Base-by-base conservation (phyloP, 2,888 invertebrate species). In the Hecatera dysodea region DNA sequence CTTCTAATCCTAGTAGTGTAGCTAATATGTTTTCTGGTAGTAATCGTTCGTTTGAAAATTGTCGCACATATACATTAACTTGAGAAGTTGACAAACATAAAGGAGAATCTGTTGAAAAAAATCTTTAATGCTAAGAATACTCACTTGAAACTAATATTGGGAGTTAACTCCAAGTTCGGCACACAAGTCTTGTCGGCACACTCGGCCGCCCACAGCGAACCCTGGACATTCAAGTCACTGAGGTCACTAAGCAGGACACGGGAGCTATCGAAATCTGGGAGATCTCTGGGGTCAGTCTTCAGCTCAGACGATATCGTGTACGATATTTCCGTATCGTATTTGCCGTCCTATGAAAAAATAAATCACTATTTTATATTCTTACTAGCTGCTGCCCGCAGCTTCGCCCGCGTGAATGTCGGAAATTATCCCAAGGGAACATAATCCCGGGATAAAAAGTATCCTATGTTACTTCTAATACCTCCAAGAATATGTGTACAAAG, bases 221-320 rank as follows among this genome's bases (percentile, higher is more conserved):
- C 81, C 0, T 33, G n/a, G 0, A 68, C 2, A 0, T 19, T 22
- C 7, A 90, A 59, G 0, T 19, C 6, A 57, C 91, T 92, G 2
- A 27, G 44, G 12, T 88, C 87, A 61, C 89, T 90, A 2, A 93
- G 60, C 0, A 87, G 50, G 0, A 90, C 90, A 19, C 77, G 84
- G 0, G 66, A 44, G 0, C 68, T 44, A 0, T 86, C 66, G 46
- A 90, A 89, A 0, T 59, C 29, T 0, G 0, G 4, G 0, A 59
- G 27, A 0, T 46, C 1, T 5, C 42, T 33, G 0, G 90, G 90
- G 67, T 85, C 72, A 0, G 87, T 55, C 12, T 69, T 8, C n/a
- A 90, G 81, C 0, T 44, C 59, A 0, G 89, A 88, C 3, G 82
- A 69, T 64, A 91, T 84, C 12, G 72, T 68, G 61, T 87, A 90